Percentiles rank a stretch among this genome's conserved stretches.
Conservation (phyloP, 2,797 vertebrate species). For the Numenius phaeopus region DNA sequence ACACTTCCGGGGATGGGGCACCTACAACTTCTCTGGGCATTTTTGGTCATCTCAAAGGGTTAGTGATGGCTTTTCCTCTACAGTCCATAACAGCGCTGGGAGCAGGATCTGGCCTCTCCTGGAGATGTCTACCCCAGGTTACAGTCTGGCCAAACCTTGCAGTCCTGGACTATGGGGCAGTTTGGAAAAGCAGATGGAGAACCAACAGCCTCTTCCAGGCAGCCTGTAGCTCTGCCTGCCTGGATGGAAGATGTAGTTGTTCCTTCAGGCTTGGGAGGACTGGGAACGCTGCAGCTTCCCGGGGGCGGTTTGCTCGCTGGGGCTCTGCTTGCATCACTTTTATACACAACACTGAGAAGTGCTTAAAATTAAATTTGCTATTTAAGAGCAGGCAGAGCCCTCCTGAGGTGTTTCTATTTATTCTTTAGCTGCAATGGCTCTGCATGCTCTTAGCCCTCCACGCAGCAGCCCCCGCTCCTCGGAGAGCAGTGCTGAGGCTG, state of each 20-base stretch:
- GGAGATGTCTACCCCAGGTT: background rate
- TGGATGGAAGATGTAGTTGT: background rate
- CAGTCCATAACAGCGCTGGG: background rate
- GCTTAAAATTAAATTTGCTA: background rate
- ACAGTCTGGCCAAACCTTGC: background rate
- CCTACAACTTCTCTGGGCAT: no score
- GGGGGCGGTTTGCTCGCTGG: background rate
- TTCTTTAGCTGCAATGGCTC: background rate
- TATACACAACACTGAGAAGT: background rate
- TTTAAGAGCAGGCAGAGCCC: background rate
- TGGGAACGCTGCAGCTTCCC: background rate
- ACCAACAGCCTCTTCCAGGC: background rate
- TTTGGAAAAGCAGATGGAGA: background rate
- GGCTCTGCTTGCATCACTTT: background rate
- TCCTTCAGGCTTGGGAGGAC: background rate
- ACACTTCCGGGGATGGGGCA: no score
- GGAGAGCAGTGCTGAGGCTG: background rate
- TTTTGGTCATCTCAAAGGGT: background rate
- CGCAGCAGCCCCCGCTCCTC: background rate
- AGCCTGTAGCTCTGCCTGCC: background rate
- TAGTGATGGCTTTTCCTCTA: background rate
- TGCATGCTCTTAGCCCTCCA: background rate
- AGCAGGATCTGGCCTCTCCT: background rate
- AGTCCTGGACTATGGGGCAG: background rate
- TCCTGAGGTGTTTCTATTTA: background rate